These are phyloP conservation scores for Lordiphosa andalusiaca DNA, from an alignment of 2,888 invertebrate species.

Conservation along the genomic window DNA sequence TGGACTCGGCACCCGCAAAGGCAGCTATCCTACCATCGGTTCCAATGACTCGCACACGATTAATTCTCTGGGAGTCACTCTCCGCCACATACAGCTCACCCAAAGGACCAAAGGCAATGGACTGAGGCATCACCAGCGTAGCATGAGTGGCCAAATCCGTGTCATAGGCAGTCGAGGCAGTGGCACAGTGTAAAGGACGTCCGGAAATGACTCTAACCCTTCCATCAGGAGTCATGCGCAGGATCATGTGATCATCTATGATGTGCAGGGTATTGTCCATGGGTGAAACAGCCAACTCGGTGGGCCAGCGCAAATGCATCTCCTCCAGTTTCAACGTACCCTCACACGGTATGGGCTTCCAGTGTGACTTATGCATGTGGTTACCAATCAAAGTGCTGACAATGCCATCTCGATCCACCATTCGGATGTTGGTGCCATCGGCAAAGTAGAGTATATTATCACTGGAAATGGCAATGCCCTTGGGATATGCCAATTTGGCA, in stretches of 20 bases:
- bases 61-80: conserved; percentile 96
- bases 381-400: conserved; percentile 95
- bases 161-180: conserved; percentile 89
- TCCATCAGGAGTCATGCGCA: conserved; percentile 94
- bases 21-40: conserved; percentile 95
- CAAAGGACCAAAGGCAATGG: conserved; percentile 94
- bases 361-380: conserved; percentile 95
- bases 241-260: conserved; percentile 96
- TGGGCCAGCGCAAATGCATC: conserved; percentile 97
- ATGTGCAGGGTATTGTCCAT: conserved; percentile 96
- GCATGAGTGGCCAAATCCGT: conserved; percentile 94
- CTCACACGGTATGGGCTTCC: conserved; percentile 96
- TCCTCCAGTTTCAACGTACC: conserved; percentile 95
- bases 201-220: conserved; percentile 96
- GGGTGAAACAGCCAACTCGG: conserved; percentile 95
- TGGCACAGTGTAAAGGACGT: conserved; percentile 94
- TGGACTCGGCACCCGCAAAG: conserved; percentile 96
- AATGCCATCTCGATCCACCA: conserved; percentile 95
- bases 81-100: conserved; percentile 97
- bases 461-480: conserved; percentile 96
- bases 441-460: conserved; percentile 97
- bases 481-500: conserved; percentile 96
- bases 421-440: conserved; percentile 96
- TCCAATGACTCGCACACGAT: conserved; percentile 93
- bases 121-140: conserved; percentile 94